These are phyloP conservation scores for Pelochelys cantorii DNA, from an alignment of 2,797 vertebrate species.

Conservation along the genomic window DNA sequence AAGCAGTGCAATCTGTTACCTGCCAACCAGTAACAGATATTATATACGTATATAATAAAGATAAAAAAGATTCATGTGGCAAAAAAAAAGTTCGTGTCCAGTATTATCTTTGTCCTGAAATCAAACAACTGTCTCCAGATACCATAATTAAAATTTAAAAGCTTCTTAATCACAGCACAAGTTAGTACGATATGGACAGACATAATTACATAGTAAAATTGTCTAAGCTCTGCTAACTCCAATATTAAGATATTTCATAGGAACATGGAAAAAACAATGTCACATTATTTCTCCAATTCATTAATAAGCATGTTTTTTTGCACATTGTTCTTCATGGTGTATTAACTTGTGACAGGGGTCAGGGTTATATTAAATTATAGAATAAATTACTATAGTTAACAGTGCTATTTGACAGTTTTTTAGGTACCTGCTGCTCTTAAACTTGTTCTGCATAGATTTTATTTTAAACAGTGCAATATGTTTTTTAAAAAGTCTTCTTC, in stretches of 20 bases:
- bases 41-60: neutral
- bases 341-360: conserved; percentile 91
- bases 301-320: conserved; percentile 87
- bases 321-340: conserved; percentile 86
- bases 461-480: conserved; percentile 28
- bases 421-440: conserved; percentile 80
- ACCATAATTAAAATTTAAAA: conserved; percentile 79
- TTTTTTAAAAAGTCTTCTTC: neutral
- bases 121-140: conserved; percentile 56
- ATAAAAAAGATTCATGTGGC: neutral
- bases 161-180: conserved; percentile 74
- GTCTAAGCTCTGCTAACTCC: conserved; percentile 77
- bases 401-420: conserved; percentile 86
- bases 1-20: neutral
- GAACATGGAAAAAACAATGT: conserved; percentile 87
- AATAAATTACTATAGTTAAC: conserved; percentile 84
- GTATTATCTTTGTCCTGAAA: conserved; percentile 50
- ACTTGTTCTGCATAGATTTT: conserved; percentile 52
- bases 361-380: conserved; percentile 89
- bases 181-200: conserved; percentile 75
- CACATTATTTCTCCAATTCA: conserved; percentile 85
- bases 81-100: conserved; percentile 17
- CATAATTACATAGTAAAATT: conserved; percentile 79
- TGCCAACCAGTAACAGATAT: neutral
- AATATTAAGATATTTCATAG: conserved; percentile 88